phyloP scores from a whole-genome alignment of 2,113 vertebrate genomes.

The Nerophis lumbriciformis region DNA sequence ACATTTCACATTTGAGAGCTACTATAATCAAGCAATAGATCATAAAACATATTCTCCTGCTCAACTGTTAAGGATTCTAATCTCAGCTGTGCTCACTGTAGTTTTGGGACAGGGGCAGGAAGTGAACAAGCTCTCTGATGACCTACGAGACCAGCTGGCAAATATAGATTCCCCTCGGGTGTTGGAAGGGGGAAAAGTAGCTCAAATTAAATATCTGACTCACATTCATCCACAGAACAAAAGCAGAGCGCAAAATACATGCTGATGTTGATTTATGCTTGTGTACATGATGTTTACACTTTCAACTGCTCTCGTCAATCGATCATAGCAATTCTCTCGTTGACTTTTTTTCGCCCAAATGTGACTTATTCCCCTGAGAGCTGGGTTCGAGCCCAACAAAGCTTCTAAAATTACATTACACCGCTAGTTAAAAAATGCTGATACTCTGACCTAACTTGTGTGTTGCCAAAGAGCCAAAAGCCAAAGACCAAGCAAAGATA shows the following conservation, averaged over 20 bases:
- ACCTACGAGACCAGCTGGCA: slow-evolving; percentile 5
- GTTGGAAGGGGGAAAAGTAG: neutral
- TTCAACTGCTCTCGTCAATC: neutral
- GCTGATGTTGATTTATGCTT: slow-evolving; percentile 2
- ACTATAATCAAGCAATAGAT: no score
- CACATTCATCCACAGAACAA: neutral
- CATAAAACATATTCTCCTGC: neutral
- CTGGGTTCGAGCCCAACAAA: neutral
- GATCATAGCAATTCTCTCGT: neutral
- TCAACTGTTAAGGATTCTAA: neutral
- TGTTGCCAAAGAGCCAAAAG: no score
- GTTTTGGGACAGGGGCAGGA: neutral
- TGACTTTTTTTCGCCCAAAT: neutral
- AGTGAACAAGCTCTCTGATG: neutral
- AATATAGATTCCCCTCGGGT: slow-evolving; percentile 4
- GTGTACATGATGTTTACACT: neutral
- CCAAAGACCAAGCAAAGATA: no score
- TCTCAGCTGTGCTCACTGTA: neutral
- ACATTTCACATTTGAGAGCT: no score
- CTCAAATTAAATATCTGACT: slow-evolving; percentile 1
- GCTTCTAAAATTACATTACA: slow-evolving; percentile 3
- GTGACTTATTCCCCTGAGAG: neutral
- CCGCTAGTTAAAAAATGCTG: no score
- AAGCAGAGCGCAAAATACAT: neutral
- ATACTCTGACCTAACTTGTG: no score